phyloP scores from a whole-genome alignment of 2,113 vertebrate species.

The Neopipo cinnamomea region DNA sequence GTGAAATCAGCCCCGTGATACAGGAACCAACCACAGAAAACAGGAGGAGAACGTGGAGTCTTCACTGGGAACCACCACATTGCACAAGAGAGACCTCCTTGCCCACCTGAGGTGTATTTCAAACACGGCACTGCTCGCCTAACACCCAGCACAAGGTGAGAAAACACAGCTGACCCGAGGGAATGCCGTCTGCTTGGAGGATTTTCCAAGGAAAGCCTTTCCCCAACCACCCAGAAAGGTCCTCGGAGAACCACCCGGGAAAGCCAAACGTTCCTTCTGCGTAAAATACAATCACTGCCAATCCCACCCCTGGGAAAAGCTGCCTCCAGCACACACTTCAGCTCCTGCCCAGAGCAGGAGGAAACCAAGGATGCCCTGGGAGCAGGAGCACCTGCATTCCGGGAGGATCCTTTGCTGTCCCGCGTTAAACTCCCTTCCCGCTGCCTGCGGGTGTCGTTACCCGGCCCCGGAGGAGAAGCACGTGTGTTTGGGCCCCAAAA shows the following conservation, averaged over 20 bases:
- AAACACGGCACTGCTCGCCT: fast-evolving
- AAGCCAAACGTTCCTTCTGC: not conserved
- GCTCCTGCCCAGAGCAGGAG: not conserved
- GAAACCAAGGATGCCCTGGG: not conserved
- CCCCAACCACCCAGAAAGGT: not conserved
- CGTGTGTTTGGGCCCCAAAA: conserved; percentile 21
- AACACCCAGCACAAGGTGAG: not conserved
- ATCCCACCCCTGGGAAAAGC: not conserved
- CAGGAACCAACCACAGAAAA: fast-evolving
- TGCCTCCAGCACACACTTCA: not conserved
- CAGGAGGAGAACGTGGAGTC: not conserved
- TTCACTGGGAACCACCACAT: not conserved
- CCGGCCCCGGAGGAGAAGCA: not conserved
- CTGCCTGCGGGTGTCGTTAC: conserved; percentile 11
- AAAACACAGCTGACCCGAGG: not conserved
- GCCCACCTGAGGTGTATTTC: fast-evolving
- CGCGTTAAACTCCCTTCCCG: not conserved
- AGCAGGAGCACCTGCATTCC: conserved; percentile 29
- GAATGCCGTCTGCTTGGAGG: not conserved
- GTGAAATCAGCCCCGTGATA: not conserved
- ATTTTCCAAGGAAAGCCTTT: not conserved
- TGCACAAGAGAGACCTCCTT: not conserved
- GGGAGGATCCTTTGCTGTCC: conserved; percentile 36
- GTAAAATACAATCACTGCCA: not conserved
- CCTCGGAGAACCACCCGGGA: fast-evolving